phyloP scores from a whole-genome alignment of 2,888 invertebrate genomes.

The Acrocera orbiculus region DNA sequence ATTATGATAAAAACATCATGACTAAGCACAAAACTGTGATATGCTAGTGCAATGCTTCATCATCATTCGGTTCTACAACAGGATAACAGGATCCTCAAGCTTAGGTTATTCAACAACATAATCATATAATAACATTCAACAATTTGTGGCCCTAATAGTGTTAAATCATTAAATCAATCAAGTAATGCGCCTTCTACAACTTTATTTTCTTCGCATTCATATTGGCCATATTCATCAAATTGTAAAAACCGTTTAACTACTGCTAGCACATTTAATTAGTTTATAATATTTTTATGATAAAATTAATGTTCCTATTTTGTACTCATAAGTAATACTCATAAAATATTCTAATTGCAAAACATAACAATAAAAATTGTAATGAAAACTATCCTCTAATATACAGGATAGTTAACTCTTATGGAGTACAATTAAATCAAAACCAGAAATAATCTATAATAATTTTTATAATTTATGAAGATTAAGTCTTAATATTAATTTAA shows the following conservation, averaged over 20 bases:
- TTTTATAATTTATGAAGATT: too few species aligned
- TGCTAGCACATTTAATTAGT: slow-evolving; percentile 24
- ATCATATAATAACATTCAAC: slow-evolving; percentile 18
- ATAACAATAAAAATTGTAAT: too few species aligned
- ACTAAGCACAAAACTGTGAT: slow-evolving; percentile 53
- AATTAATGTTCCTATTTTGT: too few species aligned
- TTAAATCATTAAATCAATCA: background rate
- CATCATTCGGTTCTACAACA: slow-evolving; percentile 4
- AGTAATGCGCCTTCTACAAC: slow-evolving; percentile 24
- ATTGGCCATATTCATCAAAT: slow-evolving; percentile 34
- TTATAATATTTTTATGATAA: background rate
- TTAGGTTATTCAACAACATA: slow-evolving; percentile 12
- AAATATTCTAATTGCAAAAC: too few species aligned
- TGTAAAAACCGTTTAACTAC: slow-evolving; percentile 24
- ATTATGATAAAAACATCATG: slow-evolving; percentile 98
- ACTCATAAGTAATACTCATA: too few species aligned
- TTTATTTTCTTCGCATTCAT: slow-evolving; percentile 36
- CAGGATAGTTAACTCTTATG: too few species aligned
- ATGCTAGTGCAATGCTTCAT: slow-evolving; percentile 23
- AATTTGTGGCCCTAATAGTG: slow-evolving; percentile 8
- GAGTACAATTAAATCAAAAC: too few species aligned
- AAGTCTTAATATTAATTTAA: too few species aligned
- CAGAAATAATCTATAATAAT: too few species aligned
- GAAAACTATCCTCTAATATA: too few species aligned
- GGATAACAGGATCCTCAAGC: too few species aligned